Evolutionary conservation across 2,888 invertebrate species (phyloP).

Genomic region (Thalpophila matura): DNA sequence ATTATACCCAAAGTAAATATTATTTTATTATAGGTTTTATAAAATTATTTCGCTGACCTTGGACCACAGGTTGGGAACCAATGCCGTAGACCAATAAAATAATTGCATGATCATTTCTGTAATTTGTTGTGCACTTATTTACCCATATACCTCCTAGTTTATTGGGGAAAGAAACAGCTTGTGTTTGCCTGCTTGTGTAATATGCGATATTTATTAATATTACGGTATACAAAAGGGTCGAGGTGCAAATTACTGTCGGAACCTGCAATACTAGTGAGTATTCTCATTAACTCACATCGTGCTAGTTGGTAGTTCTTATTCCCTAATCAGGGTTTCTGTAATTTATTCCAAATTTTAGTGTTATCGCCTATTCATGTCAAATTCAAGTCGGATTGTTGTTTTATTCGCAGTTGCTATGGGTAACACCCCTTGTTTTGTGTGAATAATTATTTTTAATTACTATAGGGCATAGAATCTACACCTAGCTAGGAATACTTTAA

Average conservation of each 20-base stretch:
- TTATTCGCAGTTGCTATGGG: conserved; percentile 2
- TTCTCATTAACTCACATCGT: conserved; percentile 18
- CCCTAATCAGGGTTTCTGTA: neutral
- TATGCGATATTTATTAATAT: conserved; percentile 31
- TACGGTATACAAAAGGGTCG: conserved; percentile 5
- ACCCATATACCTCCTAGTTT: conserved; percentile 11
- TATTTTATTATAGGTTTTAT: no score
- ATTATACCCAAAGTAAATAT: no score
- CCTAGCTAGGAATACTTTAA: conserved; percentile 3
- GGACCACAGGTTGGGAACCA: no score
- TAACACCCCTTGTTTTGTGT: conserved; percentile 11
- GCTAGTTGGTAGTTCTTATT: conserved; percentile 18
- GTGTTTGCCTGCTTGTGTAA: conserved; percentile 33
- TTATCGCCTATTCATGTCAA: conserved; percentile 6
- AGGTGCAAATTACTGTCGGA: conserved; percentile 5
- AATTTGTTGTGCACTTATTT: conserved; percentile 21
- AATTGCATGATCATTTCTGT: conserved; percentile 5
- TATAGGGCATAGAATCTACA: no score
- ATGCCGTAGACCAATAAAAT: conserved; percentile 20
- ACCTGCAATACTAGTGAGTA: neutral
- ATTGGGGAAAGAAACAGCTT: conserved; percentile 13
- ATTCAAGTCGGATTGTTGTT: neutral
- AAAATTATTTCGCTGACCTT: no score
- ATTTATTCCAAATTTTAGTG: conserved; percentile 36
- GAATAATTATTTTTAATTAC: neutral